Percentiles rank a stretch among this genome's conserved stretches.
These are phyloP conservation scores for Pegoplata infirma DNA, from an alignment of 2,888 invertebrate genomes.

Conservation along the genomic window DNA sequence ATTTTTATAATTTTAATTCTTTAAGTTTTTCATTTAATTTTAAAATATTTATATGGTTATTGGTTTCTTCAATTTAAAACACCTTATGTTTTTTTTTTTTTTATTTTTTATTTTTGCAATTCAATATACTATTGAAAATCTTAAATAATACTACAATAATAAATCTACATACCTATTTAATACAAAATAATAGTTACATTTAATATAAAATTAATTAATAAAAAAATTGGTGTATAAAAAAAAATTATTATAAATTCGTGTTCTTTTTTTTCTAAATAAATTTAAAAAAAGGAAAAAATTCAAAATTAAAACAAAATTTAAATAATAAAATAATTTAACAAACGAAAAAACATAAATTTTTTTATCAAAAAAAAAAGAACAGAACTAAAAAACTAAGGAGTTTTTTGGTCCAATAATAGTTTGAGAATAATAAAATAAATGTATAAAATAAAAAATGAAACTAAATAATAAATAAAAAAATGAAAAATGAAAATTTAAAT, in stretches of 20 bases:
- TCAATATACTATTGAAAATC: conserved; percentile 68
- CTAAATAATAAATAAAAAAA: conserved; percentile 49
- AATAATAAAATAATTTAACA: conserved; percentile 57
- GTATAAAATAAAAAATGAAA: conserved; percentile 57
- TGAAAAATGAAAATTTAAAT: conserved; percentile 57
- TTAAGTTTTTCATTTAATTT: background rate
- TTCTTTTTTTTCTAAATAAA: conserved; percentile 12
- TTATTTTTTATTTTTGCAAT: conserved; percentile 66
- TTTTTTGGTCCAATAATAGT: conserved; percentile 79
- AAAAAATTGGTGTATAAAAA: conserved; percentile 47
- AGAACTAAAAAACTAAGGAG: conserved; percentile 79
- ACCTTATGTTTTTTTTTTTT: conserved; percentile 59
- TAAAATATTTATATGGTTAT: too few relatives aligned
- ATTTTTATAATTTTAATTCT: background rate
- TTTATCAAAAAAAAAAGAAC: conserved; percentile 2
- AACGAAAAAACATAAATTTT: conserved; percentile 46
- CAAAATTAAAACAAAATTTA: conserved; percentile 31
- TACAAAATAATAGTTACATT: conserved; percentile 72
- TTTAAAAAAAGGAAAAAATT: conserved; percentile 33
- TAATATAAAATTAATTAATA: conserved; percentile 64
- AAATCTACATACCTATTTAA: conserved; percentile 76
- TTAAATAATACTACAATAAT: conserved; percentile 73
- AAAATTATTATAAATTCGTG: conserved; percentile 48
- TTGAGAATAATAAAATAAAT: conserved; percentile 67
- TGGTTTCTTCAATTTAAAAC: conserved; percentile 11